Evolutionary conservation across 2,113 vertebrate species (phyloP), one percentile per base, ranked within the genome.

Genomic region (Notarius lentiginosus): DNA sequence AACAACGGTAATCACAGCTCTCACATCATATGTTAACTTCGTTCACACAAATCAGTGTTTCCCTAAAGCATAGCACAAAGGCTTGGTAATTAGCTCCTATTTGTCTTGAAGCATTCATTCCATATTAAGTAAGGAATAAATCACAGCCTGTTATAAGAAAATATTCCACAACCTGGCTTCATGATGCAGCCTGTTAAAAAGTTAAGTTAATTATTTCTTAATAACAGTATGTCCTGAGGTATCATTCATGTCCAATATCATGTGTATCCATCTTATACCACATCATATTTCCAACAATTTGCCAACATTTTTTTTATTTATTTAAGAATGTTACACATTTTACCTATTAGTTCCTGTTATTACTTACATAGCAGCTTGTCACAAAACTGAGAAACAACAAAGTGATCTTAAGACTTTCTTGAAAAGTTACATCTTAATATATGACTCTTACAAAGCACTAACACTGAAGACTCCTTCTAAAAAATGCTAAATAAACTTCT

Each of bases 71-170:
- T 56, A 79, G 17, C 51, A 84, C 17, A 81, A 65, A 49, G 20
- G 27, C 8, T 66, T 79, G n/a, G 34, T 18, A 24, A 79, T 47
- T 51, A 61, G 11, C 56, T 84, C 47, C 68, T 18, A 41, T 76
- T 75, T 51, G 56, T 87, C 55, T 61, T 73, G 47, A 51, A 82
- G 55, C 22, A 61, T 61, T 72, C 27, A 5, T 58, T 77, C 53
- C 34, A 85, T 89, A 68, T 87, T 34, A 84, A 82, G 63, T 18
- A 22, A 79, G 10, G 17, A 34, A 34, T 79, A 27, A 79, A 79
- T 9, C 53, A 27, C 27, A 80, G 55, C 41, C 17, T 22, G 17
- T 58, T 34, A 24, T 79, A 79, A 80, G 55, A 41, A n/a, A 76
- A 60, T 34, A 11, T 58, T 34, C 12, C 60, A 80, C 55, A 60